Evolutionary conservation across 2,797 vertebrate genomes (phyloP), one percentile per base, ranked within the genome.

Genomic region (Poecile montanus): DNA sequence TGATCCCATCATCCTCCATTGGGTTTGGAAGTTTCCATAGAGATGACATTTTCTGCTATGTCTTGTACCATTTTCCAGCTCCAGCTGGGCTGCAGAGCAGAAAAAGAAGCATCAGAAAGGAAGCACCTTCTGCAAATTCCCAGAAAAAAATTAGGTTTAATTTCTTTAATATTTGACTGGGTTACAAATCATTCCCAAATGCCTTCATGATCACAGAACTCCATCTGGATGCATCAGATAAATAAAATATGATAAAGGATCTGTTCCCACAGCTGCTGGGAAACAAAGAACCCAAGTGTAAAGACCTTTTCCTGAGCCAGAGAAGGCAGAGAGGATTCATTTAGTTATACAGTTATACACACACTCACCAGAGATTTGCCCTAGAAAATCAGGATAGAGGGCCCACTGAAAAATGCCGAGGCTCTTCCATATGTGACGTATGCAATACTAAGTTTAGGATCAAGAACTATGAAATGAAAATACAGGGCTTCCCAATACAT

Each of bases 1-100:
- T 91, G 50, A 87, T 57, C 76, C 53, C 65, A 53, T 65, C 60
- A 58, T 67, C 34, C n/a, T 79, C 91, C 48, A 45, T 16, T 50
- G 19, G 14, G 26, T 74, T 90, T 79, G 85, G 74, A 82, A 93
- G 50, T 88, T 93, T 93, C 92, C 71, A 85, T 81, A 70, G 88
- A 87, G 67, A 86, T 79, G 45, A 91, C 66, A 88, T 90, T 92
- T 96, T 78, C 74, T 93, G 45, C 50, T 78, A 26, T 10, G 16
- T 47, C 25, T 93, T 73, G 40, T 82, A 47, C 67, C 12, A 5
- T 53, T 82, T 82, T 44, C 74, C 54, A 66, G 47, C 54, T 84
- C 81, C 74, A 88, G 13, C 56, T 78, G 74, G 70, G 62, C 56
- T 88, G 48, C 66, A 89, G 47, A 82, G 40, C 45, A 57, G 21